phyloP scores from a whole-genome alignment of 64 coral and sea anemone species.

The Orbicella faveolata region DNA sequence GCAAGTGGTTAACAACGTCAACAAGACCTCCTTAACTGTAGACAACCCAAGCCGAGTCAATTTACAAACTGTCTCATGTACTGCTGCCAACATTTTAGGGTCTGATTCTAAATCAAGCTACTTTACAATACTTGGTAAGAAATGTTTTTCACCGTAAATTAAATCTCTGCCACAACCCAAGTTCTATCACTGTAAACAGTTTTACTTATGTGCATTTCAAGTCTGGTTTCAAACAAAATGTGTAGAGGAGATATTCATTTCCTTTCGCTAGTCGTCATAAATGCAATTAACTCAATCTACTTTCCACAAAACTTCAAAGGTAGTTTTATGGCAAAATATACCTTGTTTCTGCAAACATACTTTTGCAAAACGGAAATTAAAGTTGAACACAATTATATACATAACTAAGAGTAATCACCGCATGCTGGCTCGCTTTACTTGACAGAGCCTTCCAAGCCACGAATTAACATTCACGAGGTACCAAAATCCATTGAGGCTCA shows the following conservation, averaged over 20 bases:
- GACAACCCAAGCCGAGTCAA: constrained; percentile 9
- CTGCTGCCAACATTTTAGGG: constrained; percentile 54
- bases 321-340: too few species aligned
- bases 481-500: background rate
- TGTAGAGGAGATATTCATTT: too few species aligned
- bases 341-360: too few species aligned
- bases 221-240: too few species aligned
- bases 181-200: too few species aligned
- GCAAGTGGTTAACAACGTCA: constrained; percentile 1
- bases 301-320: too few species aligned
- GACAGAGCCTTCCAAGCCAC: constrained; percentile 48
- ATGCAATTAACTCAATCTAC: too few species aligned
- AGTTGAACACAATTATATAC: background rate
- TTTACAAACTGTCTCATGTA: constrained; percentile 51
- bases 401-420: background rate
- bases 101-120: constrained; percentile 8
- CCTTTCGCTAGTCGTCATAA: too few species aligned
- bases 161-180: too few species aligned
- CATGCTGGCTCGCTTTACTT: constrained; percentile 9
- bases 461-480: background rate
- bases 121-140: constrained; percentile 63
- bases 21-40: constrained; percentile 40
- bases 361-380: too few species aligned
- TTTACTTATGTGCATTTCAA: too few species aligned
- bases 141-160: background rate